Base-by-base conservation (phyloP, 2,113 vertebrate species). In the Pygoscelis adeliae region DNA sequence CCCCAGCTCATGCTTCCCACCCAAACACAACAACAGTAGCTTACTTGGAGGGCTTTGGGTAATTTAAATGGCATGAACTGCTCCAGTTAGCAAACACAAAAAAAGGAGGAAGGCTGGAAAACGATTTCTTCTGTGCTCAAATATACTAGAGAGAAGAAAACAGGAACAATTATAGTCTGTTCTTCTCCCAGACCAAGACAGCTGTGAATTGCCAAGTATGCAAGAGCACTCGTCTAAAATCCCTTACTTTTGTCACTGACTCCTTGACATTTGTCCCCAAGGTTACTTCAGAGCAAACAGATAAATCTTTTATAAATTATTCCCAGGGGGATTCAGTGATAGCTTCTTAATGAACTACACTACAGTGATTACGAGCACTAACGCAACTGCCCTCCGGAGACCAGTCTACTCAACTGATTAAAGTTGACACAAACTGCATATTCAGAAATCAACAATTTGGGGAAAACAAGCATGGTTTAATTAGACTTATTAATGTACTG, bases 31-130 rank as follows among this genome's bases (percentile, higher is more conserved):
- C 70, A 56, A 49, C 46, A 62, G 69, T 9, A 56, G 53, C 73
- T 92, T 59, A 63, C 62, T 65, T 62, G 5, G 30, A 80, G 36
- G 53, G 70, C 89, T 94, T 9, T 84, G 78, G 81, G 50, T 20
- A 70, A 70, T 80, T 85, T 49, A 61, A 94, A 96, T 34, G 53
- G 93, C 71, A 94, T 72, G 5, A 95, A 79, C 84, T 73, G 94
- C 93, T 94, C 95, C 91, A 96, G 91, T 96, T 93, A 91, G 93
- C 95, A 97, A 97, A 88, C 58, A 96, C 94, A 96, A 92, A 94
- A 82, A n/a, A 27, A 72, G 65, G 13, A 89, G 77, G 90, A 89
- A 93, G 70, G 55, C 77, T 96, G 81, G 19, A 89, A 94, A 94
- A 90, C 5, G 1, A 53, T 79, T 96, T 72, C 36, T 78, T 87